Base-by-base conservation (phyloP, 2,888 invertebrate genomes). In the Aphelenchoides bicaudatus region DNA sequence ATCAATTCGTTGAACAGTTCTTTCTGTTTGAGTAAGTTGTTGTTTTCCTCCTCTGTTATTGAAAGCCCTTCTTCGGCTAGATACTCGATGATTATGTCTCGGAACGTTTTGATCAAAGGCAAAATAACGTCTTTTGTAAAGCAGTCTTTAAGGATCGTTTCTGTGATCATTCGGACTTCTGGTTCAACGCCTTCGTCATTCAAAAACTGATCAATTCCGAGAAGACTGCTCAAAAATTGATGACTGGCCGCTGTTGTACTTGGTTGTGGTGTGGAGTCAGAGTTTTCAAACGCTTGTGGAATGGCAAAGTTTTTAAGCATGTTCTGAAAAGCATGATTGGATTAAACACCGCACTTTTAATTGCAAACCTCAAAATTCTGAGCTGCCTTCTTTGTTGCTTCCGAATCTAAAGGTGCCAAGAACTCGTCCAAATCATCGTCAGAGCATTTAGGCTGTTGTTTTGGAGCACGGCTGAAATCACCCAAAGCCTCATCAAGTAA, bases 341-440 rank as follows among this genome's bases (percentile, higher is more conserved):
- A 50, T 16, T 8, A 37, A 38, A 5, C 19, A 50, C 8, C 30
- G 34, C 30, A 50, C 4, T 5, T 6, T 3, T 3, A n/a, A n/a
- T 16, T 2, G 21, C 57, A 21, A 2, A 29, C 53, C 46, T 64
- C 39, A 25, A 65, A 65, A 23, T 60, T 62, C 10, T 53, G 21
- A n/a, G 65, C 65, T 6, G 65, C 65, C 46, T 65, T 66, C 39
- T 58, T 54, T 10, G 65, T 57, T 19, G 65, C 65, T 10, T 52
- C 57, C 4, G 39, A 29, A 37, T 65, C 65, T 34, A 66, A 21
- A 19, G 50, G 34, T 19, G 53, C 53, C 68, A 67, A 59, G 25
- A 69, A 56, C 4, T 69, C 65, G 48, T 67, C 67, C 19, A 67
- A 43, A 34, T 67, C 67, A 31, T 66, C 68, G 19, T 66, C 66